phyloP scores from a whole-genome alignment of 1,140 invertebrate genomes.

The Drosophila ficusphila region DNA sequence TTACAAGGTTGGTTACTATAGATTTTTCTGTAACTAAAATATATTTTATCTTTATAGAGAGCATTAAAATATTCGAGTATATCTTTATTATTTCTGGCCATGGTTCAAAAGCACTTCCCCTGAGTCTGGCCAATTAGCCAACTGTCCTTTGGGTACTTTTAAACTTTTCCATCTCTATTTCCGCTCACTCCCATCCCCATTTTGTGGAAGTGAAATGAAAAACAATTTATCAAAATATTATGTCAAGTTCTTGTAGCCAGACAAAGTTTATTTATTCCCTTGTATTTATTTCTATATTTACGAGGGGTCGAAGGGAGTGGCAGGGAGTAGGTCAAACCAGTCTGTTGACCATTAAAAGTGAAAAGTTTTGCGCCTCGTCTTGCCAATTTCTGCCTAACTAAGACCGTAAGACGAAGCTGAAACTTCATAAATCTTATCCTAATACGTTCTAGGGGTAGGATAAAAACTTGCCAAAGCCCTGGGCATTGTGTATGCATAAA shows the following conservation, averaged over 20 bases:
- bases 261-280: constrained; percentile 58
- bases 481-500: constrained; percentile 73
- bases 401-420: constrained; percentile 52
- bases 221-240: constrained; percentile 81
- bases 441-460: constrained; percentile 48
- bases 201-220: constrained; percentile 20
- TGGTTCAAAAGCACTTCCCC: constrained; percentile 31
- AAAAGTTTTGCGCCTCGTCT: constrained; percentile 63
- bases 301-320: neutral
- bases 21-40: too few relatives aligned
- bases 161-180: constrained; percentile 26
- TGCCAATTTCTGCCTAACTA: constrained; percentile 48
- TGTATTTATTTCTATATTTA: constrained; percentile 54
- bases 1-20: too few relatives aligned
- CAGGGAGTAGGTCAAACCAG: constrained; percentile 49
- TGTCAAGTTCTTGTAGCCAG: constrained; percentile 59
- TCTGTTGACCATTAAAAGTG: constrained; percentile 77
- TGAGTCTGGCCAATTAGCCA: constrained; percentile 42
- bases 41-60: neutral
- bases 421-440: constrained; percentile 79
- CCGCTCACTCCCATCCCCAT: neutral
- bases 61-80: neutral
- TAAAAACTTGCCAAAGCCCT: constrained; percentile 69
- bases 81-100: neutral
- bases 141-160: constrained; percentile 39